A percentile compares a stretch with the other conserved stretches of the same genome.
These are phyloP conservation scores for Paradoxurus hermaphroditus DNA, from an alignment of 2,113 vertebrate species.

Conservation along the genomic window DNA sequence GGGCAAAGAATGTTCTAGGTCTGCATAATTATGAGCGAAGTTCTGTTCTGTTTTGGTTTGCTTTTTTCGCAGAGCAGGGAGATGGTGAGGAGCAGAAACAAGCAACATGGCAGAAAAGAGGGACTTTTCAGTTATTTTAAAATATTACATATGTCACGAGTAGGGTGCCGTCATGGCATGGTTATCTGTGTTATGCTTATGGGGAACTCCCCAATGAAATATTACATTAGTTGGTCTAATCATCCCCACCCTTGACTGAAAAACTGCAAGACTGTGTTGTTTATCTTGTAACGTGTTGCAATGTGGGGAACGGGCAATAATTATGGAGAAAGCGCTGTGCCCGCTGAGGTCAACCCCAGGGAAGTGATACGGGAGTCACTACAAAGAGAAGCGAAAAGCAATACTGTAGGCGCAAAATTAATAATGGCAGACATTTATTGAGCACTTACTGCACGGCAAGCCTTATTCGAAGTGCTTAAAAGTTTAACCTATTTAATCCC, in stretches of 20 bases:
- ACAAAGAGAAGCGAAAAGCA: neutral
- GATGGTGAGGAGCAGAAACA: neutral
- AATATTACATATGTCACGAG: rapidly evolving
- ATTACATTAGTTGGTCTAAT: too few relatives aligned
- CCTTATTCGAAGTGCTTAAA: neutral
- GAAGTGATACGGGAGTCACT: neutral
- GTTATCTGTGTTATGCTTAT: rapidly evolving
- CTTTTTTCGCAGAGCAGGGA: neutral
- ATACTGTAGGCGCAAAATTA: neutral
- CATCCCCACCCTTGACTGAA: neutral
- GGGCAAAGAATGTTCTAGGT: neutral
- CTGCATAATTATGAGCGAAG: neutral
- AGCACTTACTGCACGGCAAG: neutral
- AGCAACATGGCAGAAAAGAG: rapidly evolving
- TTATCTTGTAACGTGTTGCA: neutral
- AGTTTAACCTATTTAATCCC: neutral
- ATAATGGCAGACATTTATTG: rapidly evolving
- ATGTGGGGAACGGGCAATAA: too few relatives aligned
- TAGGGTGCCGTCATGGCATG: rapidly evolving
- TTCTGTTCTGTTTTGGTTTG: neutral
- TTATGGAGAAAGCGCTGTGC: neutral
- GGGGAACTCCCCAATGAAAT: neutral
- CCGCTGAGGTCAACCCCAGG: neutral
- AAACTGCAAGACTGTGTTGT: neutral
- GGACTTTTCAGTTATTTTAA: rapidly evolving